Conservation (phyloP, 1,140 invertebrate genomes). For the Ceratosolen solmsi region DNA sequence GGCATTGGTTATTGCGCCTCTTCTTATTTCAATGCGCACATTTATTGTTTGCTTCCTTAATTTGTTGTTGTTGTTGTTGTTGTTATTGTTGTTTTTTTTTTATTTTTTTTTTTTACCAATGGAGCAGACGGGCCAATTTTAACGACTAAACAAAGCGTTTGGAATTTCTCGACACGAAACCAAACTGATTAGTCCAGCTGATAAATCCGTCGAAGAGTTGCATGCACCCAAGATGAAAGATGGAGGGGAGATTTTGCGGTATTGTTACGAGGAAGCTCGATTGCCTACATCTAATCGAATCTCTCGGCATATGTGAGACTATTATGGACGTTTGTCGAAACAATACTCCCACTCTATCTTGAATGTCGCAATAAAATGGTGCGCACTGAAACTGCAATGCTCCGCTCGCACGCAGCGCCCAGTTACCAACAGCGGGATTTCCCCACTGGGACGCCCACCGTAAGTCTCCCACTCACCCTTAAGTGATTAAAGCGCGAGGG, state of each 20-base stretch:
- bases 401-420: background rate
- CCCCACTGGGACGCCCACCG: slow-evolving; percentile 55
- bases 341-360: slow-evolving; percentile 1
- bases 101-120: too few species aligned
- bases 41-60: too few species aligned
- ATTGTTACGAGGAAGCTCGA: background rate
- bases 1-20: too few species aligned
- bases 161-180: too few species aligned
- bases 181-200: too few species aligned
- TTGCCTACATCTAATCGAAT: slow-evolving; percentile 6
- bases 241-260: background rate
- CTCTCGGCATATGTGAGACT: slow-evolving; percentile 21
- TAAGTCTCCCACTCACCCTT: slow-evolving; percentile 48
- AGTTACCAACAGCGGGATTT: slow-evolving; percentile 56
- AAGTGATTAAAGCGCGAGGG: slow-evolving; percentile 63
- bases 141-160: too few species aligned
- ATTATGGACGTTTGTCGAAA: background rate
- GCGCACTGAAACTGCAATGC: background rate
- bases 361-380: background rate
- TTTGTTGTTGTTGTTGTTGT: too few species aligned
- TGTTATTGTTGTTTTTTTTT: too few species aligned
- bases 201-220: background rate
- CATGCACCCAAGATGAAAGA: background rate
- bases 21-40: too few species aligned
- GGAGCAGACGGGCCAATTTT: too few species aligned